Conservation (phyloP, 2,888 invertebrate species). For the Sinohyriopsis cumingii region DNA sequence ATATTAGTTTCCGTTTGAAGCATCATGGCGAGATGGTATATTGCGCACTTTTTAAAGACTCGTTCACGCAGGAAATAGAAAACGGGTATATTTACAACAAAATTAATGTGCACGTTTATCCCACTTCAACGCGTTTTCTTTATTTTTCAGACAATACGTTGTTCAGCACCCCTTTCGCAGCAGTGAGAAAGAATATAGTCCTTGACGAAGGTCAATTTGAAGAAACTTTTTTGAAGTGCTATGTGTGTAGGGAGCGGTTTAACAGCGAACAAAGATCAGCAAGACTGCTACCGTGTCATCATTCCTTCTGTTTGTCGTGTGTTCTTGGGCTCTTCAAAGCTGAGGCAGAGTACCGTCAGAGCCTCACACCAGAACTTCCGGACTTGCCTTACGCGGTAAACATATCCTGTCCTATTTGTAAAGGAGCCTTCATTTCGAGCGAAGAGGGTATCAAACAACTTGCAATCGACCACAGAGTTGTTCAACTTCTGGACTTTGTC, state of each 20-base stretch:
- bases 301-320: slow-evolving; percentile 56
- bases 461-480: slow-evolving; percentile 57
- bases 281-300: slow-evolving; percentile 61
- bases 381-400: slow-evolving; percentile 49
- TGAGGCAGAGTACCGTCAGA: slow-evolving; percentile 50
- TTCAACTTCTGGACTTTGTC: slow-evolving; percentile 64
- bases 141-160: too few relatives aligned
- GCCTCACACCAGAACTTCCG: slow-evolving; percentile 32
- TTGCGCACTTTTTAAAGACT: too few relatives aligned
- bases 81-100: too few relatives aligned
- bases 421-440: slow-evolving; percentile 50
- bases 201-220: slow-evolving; percentile 60
- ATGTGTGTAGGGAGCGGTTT: slow-evolving; percentile 55
- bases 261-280: slow-evolving; percentile 41
- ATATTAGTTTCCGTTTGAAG: too few relatives aligned
- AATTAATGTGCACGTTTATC: too few relatives aligned
- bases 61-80: too few relatives aligned
- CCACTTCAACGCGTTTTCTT: too few relatives aligned
- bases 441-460: slow-evolving; percentile 54
- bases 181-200: slow-evolving; percentile 50
- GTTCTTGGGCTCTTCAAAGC: slow-evolving; percentile 44
- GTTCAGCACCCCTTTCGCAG: slow-evolving; percentile 11
- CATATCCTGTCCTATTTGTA: slow-evolving; percentile 56
- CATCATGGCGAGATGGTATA: too few relatives aligned
- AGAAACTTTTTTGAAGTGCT: slow-evolving; percentile 56